Evolutionary conservation across 2,113 vertebrate genomes (phyloP).

Genomic region (Mirounga angustirostris): DNA sequence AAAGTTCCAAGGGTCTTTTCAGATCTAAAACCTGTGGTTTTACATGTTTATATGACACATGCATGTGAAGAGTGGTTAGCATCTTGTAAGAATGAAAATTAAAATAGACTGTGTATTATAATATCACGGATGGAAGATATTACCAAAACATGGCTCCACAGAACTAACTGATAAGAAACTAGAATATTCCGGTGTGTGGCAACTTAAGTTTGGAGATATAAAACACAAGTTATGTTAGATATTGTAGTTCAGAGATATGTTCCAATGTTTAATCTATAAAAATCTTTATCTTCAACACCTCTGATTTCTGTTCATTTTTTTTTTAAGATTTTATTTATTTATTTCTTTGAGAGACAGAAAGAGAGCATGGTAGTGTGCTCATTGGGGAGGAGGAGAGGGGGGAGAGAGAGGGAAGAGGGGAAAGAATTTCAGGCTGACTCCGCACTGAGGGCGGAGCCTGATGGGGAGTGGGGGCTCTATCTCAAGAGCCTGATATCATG

Average conservation of each 20-base stretch:
- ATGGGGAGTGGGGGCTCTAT: neutral
- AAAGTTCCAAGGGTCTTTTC: neutral
- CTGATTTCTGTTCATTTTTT: neutral
- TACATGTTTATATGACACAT: neutral
- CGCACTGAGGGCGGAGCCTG: neutral
- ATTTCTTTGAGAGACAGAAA: neutral
- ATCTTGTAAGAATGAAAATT: neutral
- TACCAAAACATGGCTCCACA: neutral
- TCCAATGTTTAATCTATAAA: neutral
- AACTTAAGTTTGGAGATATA: constrained; percentile 7
- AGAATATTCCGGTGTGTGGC: neutral
- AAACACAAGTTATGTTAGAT: neutral
- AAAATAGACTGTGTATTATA: neutral
- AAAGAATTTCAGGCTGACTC: neutral
- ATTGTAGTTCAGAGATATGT: neutral
- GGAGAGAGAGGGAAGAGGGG: neutral
- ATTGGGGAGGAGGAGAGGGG: neutral
- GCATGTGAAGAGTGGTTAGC: neutral
- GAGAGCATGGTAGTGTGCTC: neutral
- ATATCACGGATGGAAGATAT: neutral
- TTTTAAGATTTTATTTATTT: neutral
- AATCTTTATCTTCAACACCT: neutral
- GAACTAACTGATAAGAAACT: constrained; percentile 18
- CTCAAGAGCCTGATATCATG: neutral
- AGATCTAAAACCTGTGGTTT: neutral